A percentile compares a stretch with the other conserved stretches of the same genome.
phyloP scores from a whole-genome alignment of 2,888 invertebrate genomes.

The Leucania comma region DNA sequence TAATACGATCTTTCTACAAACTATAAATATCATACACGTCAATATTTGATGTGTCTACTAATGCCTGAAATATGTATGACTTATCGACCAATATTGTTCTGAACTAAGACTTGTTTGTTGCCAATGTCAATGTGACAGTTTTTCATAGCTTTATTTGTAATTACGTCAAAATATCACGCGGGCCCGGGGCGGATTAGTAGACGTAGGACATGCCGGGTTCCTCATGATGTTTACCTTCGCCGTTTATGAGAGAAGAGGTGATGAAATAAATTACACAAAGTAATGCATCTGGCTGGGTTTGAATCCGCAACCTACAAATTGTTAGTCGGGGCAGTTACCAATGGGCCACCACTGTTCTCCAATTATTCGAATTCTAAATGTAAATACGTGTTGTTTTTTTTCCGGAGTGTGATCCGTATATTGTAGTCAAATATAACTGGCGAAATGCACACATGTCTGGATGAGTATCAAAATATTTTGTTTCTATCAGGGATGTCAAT shows the following conservation, averaged over 20 bases:
- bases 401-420: not conserved
- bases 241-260: too few relatives aligned
- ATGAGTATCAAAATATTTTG: not conserved
- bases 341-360: too few relatives aligned
- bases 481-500: not conserved
- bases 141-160: not conserved
- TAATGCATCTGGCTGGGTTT: too few relatives aligned
- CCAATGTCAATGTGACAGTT: not conserved
- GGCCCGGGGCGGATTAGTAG: not conserved
- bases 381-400: not conserved
- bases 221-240: too few relatives aligned
- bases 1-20: not conserved
- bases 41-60: not conserved
- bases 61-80: not conserved
- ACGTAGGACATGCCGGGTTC: too few relatives aligned
- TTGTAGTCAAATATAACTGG: not conserved
- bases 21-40: not conserved
- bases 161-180: not conserved
- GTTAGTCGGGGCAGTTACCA: too few relatives aligned
- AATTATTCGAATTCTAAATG: too few relatives aligned
- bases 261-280: too few relatives aligned
- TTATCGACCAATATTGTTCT: constrained; percentile 5
- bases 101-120: constrained; percentile 5
- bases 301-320: too few relatives aligned
- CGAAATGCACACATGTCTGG: not conserved